Conservation (phyloP, 2,797 vertebrate genomes). For the Mormyrus hasselquistii region DNA sequence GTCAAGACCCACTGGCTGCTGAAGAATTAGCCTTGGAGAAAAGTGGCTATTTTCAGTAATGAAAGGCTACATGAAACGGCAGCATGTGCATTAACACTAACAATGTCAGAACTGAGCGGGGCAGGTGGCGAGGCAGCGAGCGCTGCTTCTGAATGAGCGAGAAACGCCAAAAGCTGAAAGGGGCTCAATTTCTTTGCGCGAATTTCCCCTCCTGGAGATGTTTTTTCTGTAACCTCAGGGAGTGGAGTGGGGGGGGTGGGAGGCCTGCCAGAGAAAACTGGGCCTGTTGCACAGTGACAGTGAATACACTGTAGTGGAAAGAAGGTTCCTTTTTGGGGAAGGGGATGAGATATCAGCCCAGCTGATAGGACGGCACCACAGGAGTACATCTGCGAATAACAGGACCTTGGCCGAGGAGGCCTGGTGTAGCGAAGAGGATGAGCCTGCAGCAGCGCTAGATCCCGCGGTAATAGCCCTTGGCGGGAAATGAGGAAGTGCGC, state of each 20-base stretch:
- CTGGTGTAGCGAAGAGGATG: not conserved
- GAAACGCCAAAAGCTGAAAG: not conserved
- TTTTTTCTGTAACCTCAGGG: not conserved
- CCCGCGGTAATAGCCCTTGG: constrained; percentile 7
- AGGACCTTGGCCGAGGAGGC: not conserved
- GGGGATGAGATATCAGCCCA: not conserved
- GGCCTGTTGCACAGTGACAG: constrained; percentile 21
- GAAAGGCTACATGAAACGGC: not conserved
- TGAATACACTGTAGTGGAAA: constrained; percentile 20
- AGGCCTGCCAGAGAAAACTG: constrained; percentile 16
- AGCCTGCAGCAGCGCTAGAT: not conserved
- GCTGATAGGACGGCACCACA: constrained; percentile 20
- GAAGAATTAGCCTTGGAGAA: not conserved
- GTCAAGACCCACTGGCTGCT: not conserved
- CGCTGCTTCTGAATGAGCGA: not conserved
- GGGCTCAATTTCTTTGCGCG: not conserved
- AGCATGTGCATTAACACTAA: not conserved
- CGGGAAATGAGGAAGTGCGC: not conserved
- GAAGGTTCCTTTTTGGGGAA: not conserved
- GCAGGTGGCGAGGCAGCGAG: not conserved
- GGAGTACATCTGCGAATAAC: not conserved
- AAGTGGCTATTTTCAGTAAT: not conserved
- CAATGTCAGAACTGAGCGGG: not conserved
- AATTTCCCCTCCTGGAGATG: not conserved
- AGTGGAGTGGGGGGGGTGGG: not conserved